Conservation (phyloP, 1,140 invertebrate species). For the Hyposmocoma kahamanoa region DNA sequence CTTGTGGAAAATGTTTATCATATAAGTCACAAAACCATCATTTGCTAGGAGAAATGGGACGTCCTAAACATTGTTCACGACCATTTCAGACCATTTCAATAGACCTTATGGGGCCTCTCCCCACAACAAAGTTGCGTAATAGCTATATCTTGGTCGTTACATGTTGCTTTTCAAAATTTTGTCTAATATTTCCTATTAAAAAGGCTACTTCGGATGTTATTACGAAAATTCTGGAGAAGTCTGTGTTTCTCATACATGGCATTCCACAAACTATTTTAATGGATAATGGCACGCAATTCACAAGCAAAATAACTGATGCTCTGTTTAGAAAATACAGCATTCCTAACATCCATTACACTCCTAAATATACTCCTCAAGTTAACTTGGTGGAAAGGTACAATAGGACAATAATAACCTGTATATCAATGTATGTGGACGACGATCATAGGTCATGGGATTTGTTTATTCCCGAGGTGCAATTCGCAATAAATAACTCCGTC, state of each 20-base stretch:
- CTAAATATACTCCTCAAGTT: constrained; percentile 50
- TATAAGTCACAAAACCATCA: constrained; percentile 15
- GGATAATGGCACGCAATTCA: constrained; percentile 59
- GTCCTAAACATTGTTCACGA: constrained; percentile 12
- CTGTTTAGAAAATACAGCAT: constrained; percentile 4
- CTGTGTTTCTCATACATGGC: not conserved
- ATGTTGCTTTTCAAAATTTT: constrained; percentile 7
- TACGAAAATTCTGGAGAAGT: not conserved
- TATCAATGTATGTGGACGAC: constrained; percentile 28
- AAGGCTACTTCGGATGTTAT: not conserved
- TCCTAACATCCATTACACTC: constrained; percentile 20
- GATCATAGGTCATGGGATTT: constrained; percentile 43
- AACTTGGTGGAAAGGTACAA: constrained; percentile 58
- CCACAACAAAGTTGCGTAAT: not conserved
- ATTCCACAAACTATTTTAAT: constrained; percentile 2
- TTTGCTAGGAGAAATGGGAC: constrained; percentile 17
- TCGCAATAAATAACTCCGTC: constrained; percentile 24
- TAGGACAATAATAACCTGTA: constrained; percentile 38
- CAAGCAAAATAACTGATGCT: constrained; percentile 7
- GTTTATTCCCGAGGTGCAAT: constrained; percentile 24
- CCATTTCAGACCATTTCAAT: constrained; percentile 12
- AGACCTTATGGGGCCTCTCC: not conserved
- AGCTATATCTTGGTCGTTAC: constrained; percentile 2
- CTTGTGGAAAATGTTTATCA: constrained; percentile 18
- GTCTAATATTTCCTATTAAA: constrained; percentile 1